phyloP scores from a whole-genome alignment of 2,113 vertebrate genomes.

The Peromyscus leucopus region DNA sequence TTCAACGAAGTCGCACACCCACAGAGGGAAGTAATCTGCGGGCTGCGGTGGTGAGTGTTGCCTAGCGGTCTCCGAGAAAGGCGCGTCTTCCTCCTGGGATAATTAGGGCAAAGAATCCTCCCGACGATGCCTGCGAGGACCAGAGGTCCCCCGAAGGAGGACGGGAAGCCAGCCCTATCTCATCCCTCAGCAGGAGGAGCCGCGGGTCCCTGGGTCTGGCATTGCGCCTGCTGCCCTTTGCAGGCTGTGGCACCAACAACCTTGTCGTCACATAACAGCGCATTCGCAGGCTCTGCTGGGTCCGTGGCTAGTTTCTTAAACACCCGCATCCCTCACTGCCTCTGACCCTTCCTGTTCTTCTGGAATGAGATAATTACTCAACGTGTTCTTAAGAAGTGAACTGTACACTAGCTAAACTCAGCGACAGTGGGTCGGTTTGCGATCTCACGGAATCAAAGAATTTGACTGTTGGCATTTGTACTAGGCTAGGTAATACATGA shows the following conservation, averaged over 20 bases:
- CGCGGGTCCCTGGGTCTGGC: background rate
- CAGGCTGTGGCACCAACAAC: conserved; percentile 47
- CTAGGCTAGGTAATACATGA: background rate
- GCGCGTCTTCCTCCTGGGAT: conserved; percentile 62
- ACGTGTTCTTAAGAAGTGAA: conserved; percentile 20
- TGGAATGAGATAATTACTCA: background rate
- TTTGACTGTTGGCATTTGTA: background rate
- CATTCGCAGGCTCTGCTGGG: background rate
- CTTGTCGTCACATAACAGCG: conserved; percentile 1
- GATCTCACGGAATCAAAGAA: background rate
- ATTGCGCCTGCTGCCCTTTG: background rate
- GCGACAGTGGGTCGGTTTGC: background rate
- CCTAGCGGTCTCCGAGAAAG: conserved; percentile 63
- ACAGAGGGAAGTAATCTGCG: conserved; percentile 45
- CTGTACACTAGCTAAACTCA: background rate
- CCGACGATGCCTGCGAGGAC: background rate
- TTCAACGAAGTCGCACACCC: conserved; percentile 64
- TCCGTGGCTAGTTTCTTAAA: conserved; percentile 61
- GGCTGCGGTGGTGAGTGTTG: conserved; percentile 73
- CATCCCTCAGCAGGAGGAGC: background rate
- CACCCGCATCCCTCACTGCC: background rate
- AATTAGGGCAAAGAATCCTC: conserved; percentile 55
- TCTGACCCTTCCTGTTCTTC: background rate
- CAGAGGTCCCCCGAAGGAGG: conserved; percentile 32
- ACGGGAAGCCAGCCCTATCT: background rate